These are phyloP conservation scores for Phaenicophaeus curvirostris DNA, from an alignment of 2,797 vertebrate species.

Conservation along the genomic window DNA sequence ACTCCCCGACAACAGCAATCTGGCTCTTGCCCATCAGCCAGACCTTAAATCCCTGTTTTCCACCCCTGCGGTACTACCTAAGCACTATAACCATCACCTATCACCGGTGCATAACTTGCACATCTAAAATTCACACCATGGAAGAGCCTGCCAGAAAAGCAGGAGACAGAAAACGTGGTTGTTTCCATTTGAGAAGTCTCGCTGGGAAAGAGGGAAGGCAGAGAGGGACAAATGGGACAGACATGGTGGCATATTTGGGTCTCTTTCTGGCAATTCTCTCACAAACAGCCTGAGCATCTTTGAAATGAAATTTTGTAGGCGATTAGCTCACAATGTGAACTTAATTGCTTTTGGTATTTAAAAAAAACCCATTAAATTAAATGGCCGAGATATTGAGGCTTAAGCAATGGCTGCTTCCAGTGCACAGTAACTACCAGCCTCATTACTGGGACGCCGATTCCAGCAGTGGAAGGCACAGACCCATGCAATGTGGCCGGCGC, in stretches of 20 bases:
- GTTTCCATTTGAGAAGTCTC: neutral
- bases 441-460: slow-evolving; percentile 41
- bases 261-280: slow-evolving; percentile 37
- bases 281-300: slow-evolving; percentile 63
- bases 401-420: slow-evolving; percentile 60
- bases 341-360: slow-evolving; percentile 75
- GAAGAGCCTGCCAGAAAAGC: neutral
- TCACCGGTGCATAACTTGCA: neutral
- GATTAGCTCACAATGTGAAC: slow-evolving; percentile 72
- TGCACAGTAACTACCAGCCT: slow-evolving; percentile 56
- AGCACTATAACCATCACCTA: neutral
- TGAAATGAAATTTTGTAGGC: slow-evolving; percentile 72
- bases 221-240: neutral
- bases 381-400: slow-evolving; percentile 68
- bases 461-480: neutral
- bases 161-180: neutral
- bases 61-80: neutral
- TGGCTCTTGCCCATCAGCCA: neutral
- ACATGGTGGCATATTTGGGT: neutral
- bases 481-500: neutral
- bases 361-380: slow-evolving; percentile 72
- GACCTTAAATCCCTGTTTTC: neutral
- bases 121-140: neutral
- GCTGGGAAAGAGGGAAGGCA: neutral
- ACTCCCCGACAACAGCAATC: neutral